Evolutionary conservation across 1,140 invertebrate genomes (phyloP), one percentile per base, ranked within the genome.

Genomic region (Caenorhabditis inopinata): DNA sequence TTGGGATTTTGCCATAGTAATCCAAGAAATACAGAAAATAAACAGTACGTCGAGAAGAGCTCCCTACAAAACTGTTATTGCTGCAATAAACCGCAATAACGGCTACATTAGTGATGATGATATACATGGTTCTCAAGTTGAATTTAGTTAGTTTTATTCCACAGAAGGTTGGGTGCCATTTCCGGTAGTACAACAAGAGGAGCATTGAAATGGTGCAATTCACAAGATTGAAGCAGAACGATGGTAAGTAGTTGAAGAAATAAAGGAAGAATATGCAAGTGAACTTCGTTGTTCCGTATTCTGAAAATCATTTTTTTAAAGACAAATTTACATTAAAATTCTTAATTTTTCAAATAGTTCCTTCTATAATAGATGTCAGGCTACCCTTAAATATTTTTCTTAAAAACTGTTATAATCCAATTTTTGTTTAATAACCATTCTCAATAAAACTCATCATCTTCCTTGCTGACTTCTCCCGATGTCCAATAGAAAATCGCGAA

Each of bases 21-120:
- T 68, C 58, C 58, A 68, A 9, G 58, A 68, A 21, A 68, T 68
- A 21, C 58, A 68, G n/a, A 68, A 68, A 9, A 68, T 38, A 21
- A 68, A 68, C 6, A 68, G 32, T 1, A 68, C 58, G 27, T 68
- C 58, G 21, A 16, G 21, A 1, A 68, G 58, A 23, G 58, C 58
- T 1, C 11, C 4, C 58, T 68, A 7, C 0, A 58, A 16, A 1
- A 14, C 11, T 9, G n/a, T 1, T 3, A 0, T 11, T 42, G 11
- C 11, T n/a, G 2, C 6, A 0, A 2, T 23, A 58, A n/a, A 58
- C 11, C 9, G 23, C 2, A 4, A 58, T 9, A 1, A n/a, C 12
- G 7, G 16, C 58, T 12, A 68, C 58, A 21, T 68, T 68, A 2
- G 27, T 14, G 11, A 68, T 68, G 11, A 68, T 21, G 0, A 68